Evolutionary conservation across 2,888 invertebrate species (phyloP).

Genomic region (Sarcophaga carnaria): DNA sequence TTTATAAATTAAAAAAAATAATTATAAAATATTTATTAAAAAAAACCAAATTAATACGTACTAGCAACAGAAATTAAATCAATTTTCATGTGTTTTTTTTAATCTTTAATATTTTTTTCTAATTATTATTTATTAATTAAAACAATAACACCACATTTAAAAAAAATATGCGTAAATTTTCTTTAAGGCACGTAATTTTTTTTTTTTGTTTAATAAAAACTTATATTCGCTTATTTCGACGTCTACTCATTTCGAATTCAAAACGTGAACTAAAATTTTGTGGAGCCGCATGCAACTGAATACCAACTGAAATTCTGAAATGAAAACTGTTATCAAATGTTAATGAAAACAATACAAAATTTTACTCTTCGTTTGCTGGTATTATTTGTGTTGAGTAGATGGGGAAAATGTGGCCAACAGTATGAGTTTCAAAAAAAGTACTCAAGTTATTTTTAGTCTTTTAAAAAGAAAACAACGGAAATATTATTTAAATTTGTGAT

Average conservation of each 20-base stretch:
- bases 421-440: no score
- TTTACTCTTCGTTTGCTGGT: not conserved
- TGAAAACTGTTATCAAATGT: slow-evolving; percentile 64
- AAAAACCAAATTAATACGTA: slow-evolving; percentile 42
- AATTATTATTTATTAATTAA: slow-evolving; percentile 32
- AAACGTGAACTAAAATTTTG: slow-evolving; percentile 56
- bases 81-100: not conserved
- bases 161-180: slow-evolving; percentile 17
- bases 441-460: no score
- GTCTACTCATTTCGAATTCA: slow-evolving; percentile 59
- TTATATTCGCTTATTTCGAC: not conserved
- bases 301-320: slow-evolving; percentile 57
- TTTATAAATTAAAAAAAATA: slow-evolving; percentile 29
- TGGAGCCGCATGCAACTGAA: slow-evolving; percentile 46
- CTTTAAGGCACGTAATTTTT: slow-evolving; percentile 45
- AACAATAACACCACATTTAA: slow-evolving; percentile 54
- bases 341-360: slow-evolving; percentile 50
- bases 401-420: no score
- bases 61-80: slow-evolving; percentile 34
- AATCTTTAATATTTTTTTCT: slow-evolving; percentile 27
- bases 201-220: slow-evolving; percentile 2
- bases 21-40: slow-evolving; percentile 20
- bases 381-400: no score
- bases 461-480: no score
- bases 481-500: no score